Conservation (phyloP, 2,797 vertebrate genomes). For the Sarcoramphus papa region DNA sequence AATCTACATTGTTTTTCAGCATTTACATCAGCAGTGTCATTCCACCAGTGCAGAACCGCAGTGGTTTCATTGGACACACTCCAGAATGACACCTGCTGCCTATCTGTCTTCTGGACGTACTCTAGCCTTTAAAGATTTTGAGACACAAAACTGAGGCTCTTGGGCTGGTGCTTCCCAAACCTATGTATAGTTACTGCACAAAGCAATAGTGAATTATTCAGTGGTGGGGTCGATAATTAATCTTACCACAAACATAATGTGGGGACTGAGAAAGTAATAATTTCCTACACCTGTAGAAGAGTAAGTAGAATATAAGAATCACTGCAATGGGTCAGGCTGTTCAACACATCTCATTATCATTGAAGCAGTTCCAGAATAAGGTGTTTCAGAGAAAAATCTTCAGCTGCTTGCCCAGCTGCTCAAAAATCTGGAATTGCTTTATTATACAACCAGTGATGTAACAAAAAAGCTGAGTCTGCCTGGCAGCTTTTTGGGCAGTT, state of each 20-base stretch:
- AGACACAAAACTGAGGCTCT: background rate
- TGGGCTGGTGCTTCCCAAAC: background rate
- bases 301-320: background rate
- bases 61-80: background rate
- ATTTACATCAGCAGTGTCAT: background rate
- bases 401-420: background rate
- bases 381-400: background rate
- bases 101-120: background rate
- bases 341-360: background rate
- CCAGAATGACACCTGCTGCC: background rate
- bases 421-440: background rate
- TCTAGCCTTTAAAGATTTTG: background rate
- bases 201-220: background rate
- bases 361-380: background rate
- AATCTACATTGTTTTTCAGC: background rate
- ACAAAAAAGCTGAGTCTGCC: background rate
- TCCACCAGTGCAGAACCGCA: background rate
- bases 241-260: background rate
- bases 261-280: background rate
- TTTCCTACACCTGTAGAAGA: background rate
- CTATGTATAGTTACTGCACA: background rate
- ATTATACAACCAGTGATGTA: background rate
- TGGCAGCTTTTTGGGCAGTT: background rate
- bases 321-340: background rate
- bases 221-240: background rate